Percentiles rank a stretch among this genome's conserved stretches.
Evolutionary conservation across 2,888 invertebrate genomes (phyloP).

Genomic region (Pilophorus perplexus): DNA sequence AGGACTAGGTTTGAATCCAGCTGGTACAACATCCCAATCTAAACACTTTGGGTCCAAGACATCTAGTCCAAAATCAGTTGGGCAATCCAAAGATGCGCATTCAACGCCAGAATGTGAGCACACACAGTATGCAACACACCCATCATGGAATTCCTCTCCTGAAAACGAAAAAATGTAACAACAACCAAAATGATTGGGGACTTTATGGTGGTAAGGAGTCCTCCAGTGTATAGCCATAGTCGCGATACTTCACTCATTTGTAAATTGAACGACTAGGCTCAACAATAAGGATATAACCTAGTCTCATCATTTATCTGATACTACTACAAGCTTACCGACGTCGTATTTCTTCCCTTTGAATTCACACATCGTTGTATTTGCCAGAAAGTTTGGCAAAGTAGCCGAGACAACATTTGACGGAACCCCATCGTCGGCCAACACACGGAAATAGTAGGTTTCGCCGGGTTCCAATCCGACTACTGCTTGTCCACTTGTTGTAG

Average conservation of each 20-base stretch:
- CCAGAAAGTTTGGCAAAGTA: constrained; percentile 46
- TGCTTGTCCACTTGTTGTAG: constrained; percentile 45
- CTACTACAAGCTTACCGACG: constrained; percentile 49
- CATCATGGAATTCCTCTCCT: constrained; percentile 77
- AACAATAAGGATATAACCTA: too few relatives aligned
- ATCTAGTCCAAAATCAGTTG: constrained; percentile 81
- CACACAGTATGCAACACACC: constrained; percentile 74
- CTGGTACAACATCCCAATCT: constrained; percentile 80
- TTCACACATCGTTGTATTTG: constrained; percentile 49
- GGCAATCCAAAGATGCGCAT: constrained; percentile 78
- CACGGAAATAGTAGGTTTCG: constrained; percentile 53
- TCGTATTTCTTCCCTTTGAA: constrained; percentile 52
- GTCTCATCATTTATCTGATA: too few relatives aligned
- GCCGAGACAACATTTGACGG: constrained; percentile 48
- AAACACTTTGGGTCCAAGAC: constrained; percentile 79
- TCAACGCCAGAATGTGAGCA: constrained; percentile 69
- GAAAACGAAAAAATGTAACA: too few relatives aligned
- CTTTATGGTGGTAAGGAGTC: too few relatives aligned
- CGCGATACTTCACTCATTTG: too few relatives aligned
- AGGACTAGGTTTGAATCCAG: constrained; percentile 65
- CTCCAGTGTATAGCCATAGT: too few relatives aligned
- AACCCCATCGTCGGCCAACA: constrained; percentile 50
- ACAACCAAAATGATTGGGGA: too few relatives aligned
- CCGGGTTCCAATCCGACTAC: constrained; percentile 52
- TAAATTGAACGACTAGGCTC: too few relatives aligned